A percentile compares a stretch with the other conserved stretches of the same genome.
These are phyloP conservation scores for Muscina levida DNA, from an alignment of 2,888 invertebrate genomes.

Conservation along the genomic window DNA sequence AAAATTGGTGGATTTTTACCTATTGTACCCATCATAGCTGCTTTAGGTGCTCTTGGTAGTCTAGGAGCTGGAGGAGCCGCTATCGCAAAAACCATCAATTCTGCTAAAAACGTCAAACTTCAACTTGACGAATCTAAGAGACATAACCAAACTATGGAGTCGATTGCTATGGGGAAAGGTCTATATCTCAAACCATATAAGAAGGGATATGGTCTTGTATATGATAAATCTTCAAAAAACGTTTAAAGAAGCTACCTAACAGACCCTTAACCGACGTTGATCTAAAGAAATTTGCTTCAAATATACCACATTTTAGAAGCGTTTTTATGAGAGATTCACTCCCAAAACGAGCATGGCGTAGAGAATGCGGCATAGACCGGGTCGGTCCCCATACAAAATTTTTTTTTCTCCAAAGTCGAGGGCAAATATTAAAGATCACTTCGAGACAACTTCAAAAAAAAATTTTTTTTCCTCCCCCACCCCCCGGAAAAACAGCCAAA, in stretches of 20 bases:
- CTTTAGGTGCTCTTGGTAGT: not conserved
- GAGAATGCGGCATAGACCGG: too few species aligned
- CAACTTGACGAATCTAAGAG: slow-evolving; percentile 1
- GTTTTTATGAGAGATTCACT: not conserved
- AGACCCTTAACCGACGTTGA: not conserved
- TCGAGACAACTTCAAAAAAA: too few species aligned
- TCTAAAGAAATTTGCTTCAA: not conserved
- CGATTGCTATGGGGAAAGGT: slow-evolving; percentile 31
- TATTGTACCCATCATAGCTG: slow-evolving; percentile 6
- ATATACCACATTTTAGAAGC: not conserved
- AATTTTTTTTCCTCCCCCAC: too few species aligned
- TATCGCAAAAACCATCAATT: too few species aligned
- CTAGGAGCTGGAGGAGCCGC: slow-evolving; percentile 8
- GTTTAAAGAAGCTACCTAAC: not conserved
- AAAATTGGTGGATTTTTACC: slow-evolving; percentile 33
- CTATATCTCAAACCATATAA: slow-evolving; percentile 29
- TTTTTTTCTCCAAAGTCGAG: too few species aligned
- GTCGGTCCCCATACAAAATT: too few species aligned
- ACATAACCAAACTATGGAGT: slow-evolving; percentile 19
- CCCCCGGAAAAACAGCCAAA: too few species aligned
- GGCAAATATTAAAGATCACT: too few species aligned
- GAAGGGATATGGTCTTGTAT: not conserved
- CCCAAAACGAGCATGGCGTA: not conserved
- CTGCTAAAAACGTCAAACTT: slow-evolving; percentile 15
- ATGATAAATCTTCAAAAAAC: not conserved